Evolutionary conservation across 2,113 vertebrate species (phyloP), one percentile per base, ranked within the genome.

Genomic region (Pycnonotus jocosus): DNA sequence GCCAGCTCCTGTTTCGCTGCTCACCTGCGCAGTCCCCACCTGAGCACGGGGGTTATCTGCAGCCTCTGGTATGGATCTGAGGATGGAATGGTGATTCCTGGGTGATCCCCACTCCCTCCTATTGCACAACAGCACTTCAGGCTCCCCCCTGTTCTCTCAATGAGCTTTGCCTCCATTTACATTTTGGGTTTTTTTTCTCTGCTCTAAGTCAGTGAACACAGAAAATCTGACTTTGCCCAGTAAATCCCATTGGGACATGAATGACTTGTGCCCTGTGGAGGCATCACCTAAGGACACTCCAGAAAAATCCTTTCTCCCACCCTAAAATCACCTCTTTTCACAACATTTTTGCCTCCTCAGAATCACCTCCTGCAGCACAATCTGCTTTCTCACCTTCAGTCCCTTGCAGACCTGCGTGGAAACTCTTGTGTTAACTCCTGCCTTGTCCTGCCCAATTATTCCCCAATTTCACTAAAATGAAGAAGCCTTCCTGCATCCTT

Each of bases 11-110:
- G 10, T n/a, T 33, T n/a, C 13, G 1, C 50, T 17, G 37, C 51
- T 37, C 30, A 6, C 8, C 21, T 17, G 24, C 2, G 0, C 4
- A 0, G 4, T 51, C 25, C 40, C 8, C 2, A 0, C 9, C 38
- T 24, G 7, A 27, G 1, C 15, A 3, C 28, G 0, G 19, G 4
- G 25, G 8, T 3, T 37, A 2, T 1, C 42, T 11, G 60, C 60
- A 40, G 47, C 4, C 24, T 35, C n/a, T n/a, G n/a, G n/a, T n/a
- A n/a, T n/a, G n/a, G n/a, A n/a, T n/a, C n/a, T n/a, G n/a, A 45
- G 40, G n/a, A n/a, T 30, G 45, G 40, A 28, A 47, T 2, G 2
- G 7, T 30, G 18, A 81, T 42, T 69, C 61, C 54, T 25, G 37
- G 9, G 23, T 33, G 60, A 70, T 48, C 10, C 33, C 15, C 7